Evolutionary conservation across 2,888 invertebrate genomes (phyloP).

Genomic region (Drosophila demipolita): DNA sequence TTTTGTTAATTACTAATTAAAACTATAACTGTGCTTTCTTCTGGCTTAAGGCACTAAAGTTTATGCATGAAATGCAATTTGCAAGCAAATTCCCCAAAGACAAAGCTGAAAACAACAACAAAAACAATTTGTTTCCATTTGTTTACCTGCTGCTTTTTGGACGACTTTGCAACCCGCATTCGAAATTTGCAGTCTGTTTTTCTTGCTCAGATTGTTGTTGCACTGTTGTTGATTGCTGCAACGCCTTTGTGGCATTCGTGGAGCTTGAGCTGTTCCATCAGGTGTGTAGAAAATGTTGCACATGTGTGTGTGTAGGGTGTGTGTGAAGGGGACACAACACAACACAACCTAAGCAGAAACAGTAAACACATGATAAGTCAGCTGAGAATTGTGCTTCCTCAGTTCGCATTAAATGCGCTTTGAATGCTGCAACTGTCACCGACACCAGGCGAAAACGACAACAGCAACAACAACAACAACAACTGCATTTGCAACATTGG

Average conservation of each 20-base stretch:
- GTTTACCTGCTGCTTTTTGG: conserved; percentile 1
- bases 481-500: background rate
- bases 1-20: background rate
- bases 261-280: conserved; percentile 19
- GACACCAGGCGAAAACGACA: conserved; percentile 2
- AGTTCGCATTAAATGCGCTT: conserved; percentile 70
- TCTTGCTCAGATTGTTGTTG: background rate
- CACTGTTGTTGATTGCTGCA: conserved; percentile 9
- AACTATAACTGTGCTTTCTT: background rate
- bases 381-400: conserved; percentile 22
- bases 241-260: conserved; percentile 27
- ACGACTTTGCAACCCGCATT: background rate
- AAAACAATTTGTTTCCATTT: conserved; percentile 1
- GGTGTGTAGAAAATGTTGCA: background rate
- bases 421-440: conserved; percentile 44
- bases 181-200: conserved; percentile 21
- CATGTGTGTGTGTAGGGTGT: background rate
- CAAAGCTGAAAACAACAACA: background rate
- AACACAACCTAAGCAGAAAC: conserved; percentile 12
- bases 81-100: conserved; percentile 19
- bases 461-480: background rate
- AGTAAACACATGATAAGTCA: conserved; percentile 45
- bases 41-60: background rate
- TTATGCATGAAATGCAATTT: conserved; percentile 6
- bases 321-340: background rate